Evolutionary conservation across 2,888 invertebrate species (phyloP), one percentile per base, ranked within the genome.

Genomic region (Chirona hameri): DNA sequence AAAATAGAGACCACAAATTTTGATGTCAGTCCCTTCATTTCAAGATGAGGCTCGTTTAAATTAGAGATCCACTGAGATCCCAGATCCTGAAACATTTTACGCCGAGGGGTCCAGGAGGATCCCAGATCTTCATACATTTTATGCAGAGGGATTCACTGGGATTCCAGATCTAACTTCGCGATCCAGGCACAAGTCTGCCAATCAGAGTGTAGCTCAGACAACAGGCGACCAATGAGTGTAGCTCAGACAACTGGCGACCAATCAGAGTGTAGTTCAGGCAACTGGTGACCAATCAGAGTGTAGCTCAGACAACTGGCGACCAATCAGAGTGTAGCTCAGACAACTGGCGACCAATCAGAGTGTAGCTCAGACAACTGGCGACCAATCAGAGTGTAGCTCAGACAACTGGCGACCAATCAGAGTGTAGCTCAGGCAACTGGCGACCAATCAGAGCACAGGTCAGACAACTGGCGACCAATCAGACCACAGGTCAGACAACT

Each of bases 371-470:
- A 24, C n/a, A 7, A 3, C 60, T 10, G 24, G 10, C 60, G 24
- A 60, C n/a, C 24, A 21, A n/a, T n/a, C n/a, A n/a, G 9, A 60
- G 12, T 24, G 24, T n/a, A 21, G 24, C 24, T 3, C 24, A 21
- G n/a, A 24, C 60, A 21, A 57, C 57, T 21, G 24, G 2, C 60
- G 65, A 27, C 65, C 27, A 27, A 69, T 27, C 27, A 69, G 27
- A 27, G 24, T 27, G 24, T 60, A 10, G n/a, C 24, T 21, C 93
- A 79, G 87, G 86, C 7, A 88, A 85, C 89, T 89, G 84, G 21
- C 84, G 84, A 24, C 72, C 72, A 31, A 18, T 1, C 18, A 27
- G 27, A 0, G 10, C 14, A 12, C 12, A 9, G 0, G 27, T 10
- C 65, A 27, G 65, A 24, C 12, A 7, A 12, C 27, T 12, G 65